These are phyloP conservation scores for Scortum barcoo DNA, from an alignment of 2,113 vertebrate genomes.

Conservation along the genomic window DNA sequence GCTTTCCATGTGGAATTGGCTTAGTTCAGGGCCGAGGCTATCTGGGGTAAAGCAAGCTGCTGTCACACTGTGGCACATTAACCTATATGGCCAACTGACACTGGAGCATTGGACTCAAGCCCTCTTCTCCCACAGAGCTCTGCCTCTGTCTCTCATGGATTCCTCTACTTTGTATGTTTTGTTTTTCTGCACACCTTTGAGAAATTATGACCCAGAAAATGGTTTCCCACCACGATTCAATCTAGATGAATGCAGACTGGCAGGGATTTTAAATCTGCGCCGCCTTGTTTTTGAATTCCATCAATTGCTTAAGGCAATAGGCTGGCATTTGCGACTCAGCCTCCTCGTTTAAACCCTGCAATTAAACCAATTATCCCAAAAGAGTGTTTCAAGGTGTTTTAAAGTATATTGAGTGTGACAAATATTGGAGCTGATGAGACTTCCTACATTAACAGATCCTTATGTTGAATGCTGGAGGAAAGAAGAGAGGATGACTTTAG, in stretches of 20 bases:
- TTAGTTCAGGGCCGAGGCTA: slow-evolving; percentile 33
- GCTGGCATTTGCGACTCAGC: slow-evolving; percentile 17
- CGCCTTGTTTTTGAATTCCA: slow-evolving; percentile 39
- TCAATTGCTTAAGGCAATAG: slow-evolving; percentile 29
- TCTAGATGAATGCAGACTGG: slow-evolving; percentile 24
- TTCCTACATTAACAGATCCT: slow-evolving; percentile 7
- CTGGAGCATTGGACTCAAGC: slow-evolving; percentile 36
- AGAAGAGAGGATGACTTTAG: background rate
- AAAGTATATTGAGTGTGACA: slow-evolving; percentile 62
- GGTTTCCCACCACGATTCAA: slow-evolving; percentile 26
- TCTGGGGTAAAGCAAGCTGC: slow-evolving; percentile 52
- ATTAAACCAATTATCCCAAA: slow-evolving; percentile 69
- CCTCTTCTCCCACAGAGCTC: slow-evolving; percentile 37
- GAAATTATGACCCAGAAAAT: slow-evolving; percentile 67
- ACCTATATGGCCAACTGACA: slow-evolving; percentile 70
- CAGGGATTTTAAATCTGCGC: slow-evolving; percentile 21
- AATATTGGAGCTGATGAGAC: slow-evolving; percentile 54
- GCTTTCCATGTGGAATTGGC: slow-evolving; percentile 52
- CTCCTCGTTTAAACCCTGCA: slow-evolving; percentile 40
- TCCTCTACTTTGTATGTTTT: slow-evolving; percentile 43
- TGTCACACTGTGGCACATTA: slow-evolving; percentile 72
- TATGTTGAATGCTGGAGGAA: slow-evolving; percentile 11
- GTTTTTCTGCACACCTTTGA: slow-evolving; percentile 56
- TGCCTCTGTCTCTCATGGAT: slow-evolving; percentile 36
- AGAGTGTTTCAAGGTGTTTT: slow-evolving; percentile 64